Base-by-base conservation (phyloP, 2,888 invertebrate species). In the Melieria picta region DNA sequence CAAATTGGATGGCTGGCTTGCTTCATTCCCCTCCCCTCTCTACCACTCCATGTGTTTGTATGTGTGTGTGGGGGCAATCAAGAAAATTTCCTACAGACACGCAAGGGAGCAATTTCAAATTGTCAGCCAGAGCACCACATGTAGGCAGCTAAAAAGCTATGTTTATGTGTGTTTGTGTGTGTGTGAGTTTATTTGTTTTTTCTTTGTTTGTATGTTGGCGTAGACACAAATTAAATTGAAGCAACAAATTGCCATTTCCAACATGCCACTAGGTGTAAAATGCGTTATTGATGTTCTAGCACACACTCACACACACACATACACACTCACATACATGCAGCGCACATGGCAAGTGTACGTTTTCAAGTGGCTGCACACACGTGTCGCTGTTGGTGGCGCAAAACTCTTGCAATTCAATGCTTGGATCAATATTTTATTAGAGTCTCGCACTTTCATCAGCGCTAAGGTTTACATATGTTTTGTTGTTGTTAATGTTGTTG, bases 71-170 rank as follows among this genome's bases (percentile, higher is more conserved):
- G 43, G 16, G 43, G 11, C n/a, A 11, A 6, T 48, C 45, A 7
- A 7, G 52, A 64, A 70, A 73, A 74, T 73, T 64, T 55, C 52
- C 52, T 65, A 58, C 46, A 55, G 65, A 73, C 75, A 75, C 75
- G 74, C 74, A 72, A 73, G 70, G 48, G 60, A 72, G 72, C 62
- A 75, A 75, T 76, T 76, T 72, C 6, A 57, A 67, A n/a, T 11
- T 13, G 13, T 2, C 55, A 52, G 7, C 50, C 55, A n/a, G 4
- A 7, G 45, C 13, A 45, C 7, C 42, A 16, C 57, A 9, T 42
- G 16, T 16, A 55, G n/a, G n/a, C 55, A 55, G 10, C 5, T 7
- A 57, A n/a, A 7, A 7, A 13, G 42, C 0, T 7, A 5, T 57
- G 10, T 57, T 4, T 57, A 1, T 5, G 16, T 57, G 16, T 3